Base-by-base conservation (phyloP, 1,140 invertebrate species). In the Drosophila malerkotliana region DNA sequence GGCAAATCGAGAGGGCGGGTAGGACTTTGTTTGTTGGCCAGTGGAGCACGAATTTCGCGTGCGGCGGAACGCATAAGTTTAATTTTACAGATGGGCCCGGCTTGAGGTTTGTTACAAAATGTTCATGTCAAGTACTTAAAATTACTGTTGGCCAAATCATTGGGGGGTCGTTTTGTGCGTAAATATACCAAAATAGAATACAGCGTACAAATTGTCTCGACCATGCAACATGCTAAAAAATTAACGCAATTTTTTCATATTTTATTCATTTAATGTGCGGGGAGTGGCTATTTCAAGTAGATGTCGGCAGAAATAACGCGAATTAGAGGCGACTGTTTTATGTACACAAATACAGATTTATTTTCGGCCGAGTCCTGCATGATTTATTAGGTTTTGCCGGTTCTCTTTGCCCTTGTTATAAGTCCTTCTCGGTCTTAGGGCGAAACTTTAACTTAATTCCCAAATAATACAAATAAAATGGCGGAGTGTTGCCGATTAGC, bases 91-190 rank as follows among this genome's bases (percentile, higher is more conserved):
- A 67, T 75, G 64, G 69, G 44, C 56, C 61, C 32, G 53, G 59
- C 60, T 73, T 66, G 62, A 39, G 63, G 63, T 69, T 82, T 71
- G 71, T 78, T 67, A 30, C 37, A 54, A 47, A 7, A 84, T 72
- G 77, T 84, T 80, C 77, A 80, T 84, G 81, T 77, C 77, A 84
- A 84, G 81, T 84, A 73, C 80, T 84, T 84, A 73, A 79, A 84
- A 63, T 63, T 55, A 72, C 68, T 57, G 54, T 74, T 60, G 59
- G 49, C 37, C 45, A 72, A 83, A 78, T 83, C 75, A 79, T 72
- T 45, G 45, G 75, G 71, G 79, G 77, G 75, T 48, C 55, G 47
- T 66, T 52, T 34, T 30, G 14, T 61, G 41, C 26, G 30, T 26
- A 53, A 15, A 21, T n/a, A 58, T 48, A 21, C 6, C 28, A 63